phyloP scores from a whole-genome alignment of 2,888 invertebrate species.

The Hydropsyche betteni region DNA sequence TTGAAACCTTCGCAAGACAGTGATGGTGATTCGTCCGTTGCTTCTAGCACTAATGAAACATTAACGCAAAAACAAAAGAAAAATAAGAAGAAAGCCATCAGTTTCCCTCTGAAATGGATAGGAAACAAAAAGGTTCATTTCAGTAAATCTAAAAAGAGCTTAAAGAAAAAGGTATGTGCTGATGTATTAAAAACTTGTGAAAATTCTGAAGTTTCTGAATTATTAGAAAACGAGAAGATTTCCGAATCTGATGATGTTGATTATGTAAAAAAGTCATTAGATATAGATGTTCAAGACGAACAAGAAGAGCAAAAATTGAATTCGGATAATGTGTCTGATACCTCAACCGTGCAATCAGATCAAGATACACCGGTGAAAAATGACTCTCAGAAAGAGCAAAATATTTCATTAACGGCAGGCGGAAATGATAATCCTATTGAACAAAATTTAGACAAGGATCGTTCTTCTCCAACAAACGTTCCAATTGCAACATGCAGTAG shows the following conservation, averaged over 20 bases:
- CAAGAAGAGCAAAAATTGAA: not conserved
- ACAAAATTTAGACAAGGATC: no score
- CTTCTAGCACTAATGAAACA: not conserved
- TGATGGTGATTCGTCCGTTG: not conserved
- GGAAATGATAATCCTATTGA: not conserved
- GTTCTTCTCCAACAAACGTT: not conserved
- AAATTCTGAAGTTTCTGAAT: not conserved
- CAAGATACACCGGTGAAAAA: not conserved
- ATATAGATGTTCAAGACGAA: not conserved
- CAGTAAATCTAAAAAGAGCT: constrained; percentile 16
- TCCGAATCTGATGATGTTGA: not conserved
- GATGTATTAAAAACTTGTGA: not conserved
- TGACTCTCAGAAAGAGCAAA: not conserved
- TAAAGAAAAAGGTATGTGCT: not conserved
- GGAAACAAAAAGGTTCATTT: constrained; percentile 43
- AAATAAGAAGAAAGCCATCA: not conserved
- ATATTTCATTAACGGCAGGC: not conserved
- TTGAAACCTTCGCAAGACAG: constrained; percentile 12
- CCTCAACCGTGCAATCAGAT: not conserved
- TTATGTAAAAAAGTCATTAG: not conserved
- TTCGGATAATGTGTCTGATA: not conserved
- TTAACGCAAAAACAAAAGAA: constrained; percentile 22
- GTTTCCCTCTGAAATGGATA: constrained; percentile 48
- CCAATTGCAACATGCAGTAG: not conserved
- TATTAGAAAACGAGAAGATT: not conserved